Evolutionary conservation across 2,797 vertebrate genomes (phyloP), one percentile per base, ranked within the genome.

Genomic region (Alcedo atthis): DNA sequence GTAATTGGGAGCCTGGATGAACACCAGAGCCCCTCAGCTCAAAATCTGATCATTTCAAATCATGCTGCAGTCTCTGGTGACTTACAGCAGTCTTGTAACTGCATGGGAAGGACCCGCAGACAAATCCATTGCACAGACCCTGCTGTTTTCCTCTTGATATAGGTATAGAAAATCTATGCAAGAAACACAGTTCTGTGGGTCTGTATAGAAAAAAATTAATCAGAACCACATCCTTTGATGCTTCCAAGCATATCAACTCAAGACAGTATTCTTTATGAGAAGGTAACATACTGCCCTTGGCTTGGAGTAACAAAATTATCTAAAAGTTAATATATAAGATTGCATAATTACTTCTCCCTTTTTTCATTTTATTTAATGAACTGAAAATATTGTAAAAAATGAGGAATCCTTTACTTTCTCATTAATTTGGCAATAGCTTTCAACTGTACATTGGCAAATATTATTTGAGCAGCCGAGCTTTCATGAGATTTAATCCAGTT

Each of bases 71-170:
- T 67, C 66, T 78, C 81, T 5, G 5, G 33, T 25, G 79, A 90
- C 30, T 15, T 88, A 37, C 28, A 37, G 62, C 75, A 94, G 71
- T 5, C 70, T 74, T 2, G 0, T 7, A 84, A 74, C 85, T 61
- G 83, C 5, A 40, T 88, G 61, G 93, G 86, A 92, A 92, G 88
- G 85, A 94, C 78, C 86, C 89, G 78, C 77, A 91, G 87, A 86
- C 21, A 67, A 93, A 94, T 67, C 73, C 61, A 13, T 10, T 0
- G 2, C 49, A 35, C 46, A 69, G 62, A 58, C 79, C 61, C 89
- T 69, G 87, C 68, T 87, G 84, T 37, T 93, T 82, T 62, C 64
- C 32, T 71, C 42, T 53, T 58, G 68, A 59, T 8, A 22, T 5
- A 57, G 42, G 22, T 87, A 55, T 1, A 51, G 73, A 46, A 68